phyloP scores from a whole-genome alignment of 2,888 invertebrate genomes.

The Sesia apiformis region DNA sequence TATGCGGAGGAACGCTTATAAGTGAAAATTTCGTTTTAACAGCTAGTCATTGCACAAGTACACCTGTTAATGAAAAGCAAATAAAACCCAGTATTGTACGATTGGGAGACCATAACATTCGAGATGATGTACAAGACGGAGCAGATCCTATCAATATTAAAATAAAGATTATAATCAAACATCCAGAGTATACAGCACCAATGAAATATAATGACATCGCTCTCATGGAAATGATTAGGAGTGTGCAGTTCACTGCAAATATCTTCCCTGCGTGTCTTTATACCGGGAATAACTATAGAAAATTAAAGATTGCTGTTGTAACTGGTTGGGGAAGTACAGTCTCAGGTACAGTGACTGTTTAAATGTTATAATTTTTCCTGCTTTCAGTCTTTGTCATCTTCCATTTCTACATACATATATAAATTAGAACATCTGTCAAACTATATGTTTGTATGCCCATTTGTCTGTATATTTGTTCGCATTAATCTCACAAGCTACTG shows the following conservation, averaged over 20 bases:
- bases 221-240: conserved; percentile 45
- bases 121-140: not conserved
- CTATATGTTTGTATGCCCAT: too few species aligned
- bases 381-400: too few species aligned
- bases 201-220: conserved; percentile 73
- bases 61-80: not conserved
- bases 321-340: conserved; percentile 65
- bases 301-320: conserved; percentile 45
- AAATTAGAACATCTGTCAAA: too few species aligned
- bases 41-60: not conserved
- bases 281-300: not conserved
- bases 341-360: not conserved
- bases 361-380: too few species aligned
- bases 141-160: not conserved
- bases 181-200: conserved; percentile 54
- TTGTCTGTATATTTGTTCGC: too few species aligned
- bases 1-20: not conserved
- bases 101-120: not conserved
- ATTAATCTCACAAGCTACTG: too few species aligned
- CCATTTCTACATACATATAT: too few species aligned
- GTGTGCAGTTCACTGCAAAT: not conserved
- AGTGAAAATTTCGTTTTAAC: conserved; percentile 5
- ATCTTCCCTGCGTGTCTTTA: not conserved
- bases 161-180: conserved; percentile 13
- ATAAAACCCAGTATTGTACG: not conserved